Evolutionary conservation across 2,113 vertebrate genomes (phyloP).

Genomic region (Erythrocercus mccallii): DNA sequence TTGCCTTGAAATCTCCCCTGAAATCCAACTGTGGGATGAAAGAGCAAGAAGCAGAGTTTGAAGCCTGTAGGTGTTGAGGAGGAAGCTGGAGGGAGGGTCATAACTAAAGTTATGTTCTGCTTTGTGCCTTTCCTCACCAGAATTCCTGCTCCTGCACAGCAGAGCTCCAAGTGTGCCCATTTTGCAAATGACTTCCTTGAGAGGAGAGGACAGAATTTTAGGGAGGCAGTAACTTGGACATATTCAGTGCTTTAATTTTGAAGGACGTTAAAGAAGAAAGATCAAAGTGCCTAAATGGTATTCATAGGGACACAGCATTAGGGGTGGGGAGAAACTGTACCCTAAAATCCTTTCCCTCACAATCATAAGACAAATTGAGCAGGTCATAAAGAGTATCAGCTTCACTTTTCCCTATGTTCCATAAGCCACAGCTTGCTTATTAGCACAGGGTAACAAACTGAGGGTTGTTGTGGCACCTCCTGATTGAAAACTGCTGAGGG

Average conservation of each 20-base stretch:
- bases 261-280: background rate
- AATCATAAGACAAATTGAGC: background rate
- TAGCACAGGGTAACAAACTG: background rate
- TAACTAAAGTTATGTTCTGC: background rate
- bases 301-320: fast-evolving
- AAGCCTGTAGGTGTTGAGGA: background rate
- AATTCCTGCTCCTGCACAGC: background rate
- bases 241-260: background rate
- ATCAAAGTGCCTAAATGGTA: background rate
- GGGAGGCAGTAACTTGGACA: background rate
- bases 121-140: background rate
- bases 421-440: background rate
- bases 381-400: background rate
- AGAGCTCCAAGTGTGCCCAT: background rate
- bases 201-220: background rate
- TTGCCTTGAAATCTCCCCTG: background rate
- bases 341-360: background rate
- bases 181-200: background rate
- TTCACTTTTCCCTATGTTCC: background rate
- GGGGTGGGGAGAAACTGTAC: background rate
- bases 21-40: background rate
- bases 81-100: background rate
- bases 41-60: background rate
- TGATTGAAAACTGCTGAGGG: background rate
- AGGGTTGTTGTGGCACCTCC: background rate